Evolutionary conservation across 2,888 invertebrate genomes (phyloP).

Genomic region (Cheilosia grossa): DNA sequence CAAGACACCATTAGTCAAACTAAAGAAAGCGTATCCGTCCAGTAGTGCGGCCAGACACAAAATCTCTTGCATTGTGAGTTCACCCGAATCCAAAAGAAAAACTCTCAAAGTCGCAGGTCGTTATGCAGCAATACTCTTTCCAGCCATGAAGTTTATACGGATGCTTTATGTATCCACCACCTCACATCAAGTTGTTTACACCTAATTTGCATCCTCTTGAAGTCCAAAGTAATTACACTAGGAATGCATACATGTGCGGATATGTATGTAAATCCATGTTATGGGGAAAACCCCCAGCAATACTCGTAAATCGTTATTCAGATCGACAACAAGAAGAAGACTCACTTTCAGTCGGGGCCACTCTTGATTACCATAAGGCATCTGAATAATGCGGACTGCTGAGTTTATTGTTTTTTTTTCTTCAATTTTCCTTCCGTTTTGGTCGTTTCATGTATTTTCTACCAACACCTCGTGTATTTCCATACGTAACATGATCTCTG

Average conservation of each 20-base stretch:
- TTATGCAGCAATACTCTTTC: neutral
- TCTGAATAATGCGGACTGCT: constrained; percentile 57
- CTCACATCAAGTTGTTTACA: constrained; percentile 27
- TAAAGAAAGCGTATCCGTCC: constrained; percentile 23
- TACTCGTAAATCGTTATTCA: constrained; percentile 23
- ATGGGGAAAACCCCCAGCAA: constrained; percentile 36
- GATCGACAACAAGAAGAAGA: constrained; percentile 59
- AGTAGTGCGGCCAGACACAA: neutral
- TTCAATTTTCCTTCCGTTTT: constrained; percentile 41
- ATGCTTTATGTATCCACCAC: constrained; percentile 24
- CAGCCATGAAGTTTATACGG: constrained; percentile 16
- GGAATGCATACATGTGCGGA: constrained; percentile 3
- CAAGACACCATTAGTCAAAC: neutral
- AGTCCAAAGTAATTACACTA: constrained; percentile 31
- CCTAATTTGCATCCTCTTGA: constrained; percentile 55
- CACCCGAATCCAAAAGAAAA: constrained; percentile 34
- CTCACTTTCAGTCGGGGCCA: constrained; percentile 44
- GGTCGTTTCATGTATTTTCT: constrained; percentile 7
- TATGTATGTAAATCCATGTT: constrained; percentile 24
- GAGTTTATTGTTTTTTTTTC: constrained; percentile 40
- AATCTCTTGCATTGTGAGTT: constrained; percentile 15
- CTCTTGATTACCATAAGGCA: constrained; percentile 51
- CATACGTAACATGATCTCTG: constrained; percentile 47
- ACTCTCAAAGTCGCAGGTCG: neutral
- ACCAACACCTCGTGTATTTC: neutral